Evolutionary conservation across 1,140 invertebrate genomes (phyloP).

Genomic region (Radopholus similis): DNA sequence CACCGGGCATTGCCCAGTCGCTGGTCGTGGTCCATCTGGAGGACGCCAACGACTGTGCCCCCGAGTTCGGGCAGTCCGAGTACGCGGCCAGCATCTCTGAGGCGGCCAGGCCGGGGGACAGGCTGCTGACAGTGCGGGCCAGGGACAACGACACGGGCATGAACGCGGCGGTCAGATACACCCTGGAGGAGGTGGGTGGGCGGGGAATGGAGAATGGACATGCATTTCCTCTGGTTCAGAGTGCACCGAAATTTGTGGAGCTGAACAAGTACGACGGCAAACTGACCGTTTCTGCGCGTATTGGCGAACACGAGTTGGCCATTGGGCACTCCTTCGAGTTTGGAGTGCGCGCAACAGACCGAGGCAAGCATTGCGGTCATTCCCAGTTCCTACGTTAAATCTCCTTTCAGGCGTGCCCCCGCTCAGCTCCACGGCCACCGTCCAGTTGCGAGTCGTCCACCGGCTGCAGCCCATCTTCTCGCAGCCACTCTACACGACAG

Average conservation of each 20-base stretch:
- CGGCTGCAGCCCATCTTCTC: slow-evolving; percentile 45
- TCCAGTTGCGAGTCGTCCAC: slow-evolving; percentile 37
- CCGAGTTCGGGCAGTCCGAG: slow-evolving; percentile 22
- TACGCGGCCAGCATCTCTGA: slow-evolving; percentile 35
- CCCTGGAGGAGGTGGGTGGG: slow-evolving; percentile 25
- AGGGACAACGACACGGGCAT: slow-evolving; percentile 62
- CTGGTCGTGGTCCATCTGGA: slow-evolving; percentile 38
- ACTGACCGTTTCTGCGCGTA: slow-evolving; percentile 22
- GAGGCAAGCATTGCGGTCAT: slow-evolving; percentile 27
- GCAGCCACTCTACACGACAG: slow-evolving; percentile 33
- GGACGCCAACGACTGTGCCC: slow-evolving; percentile 50
- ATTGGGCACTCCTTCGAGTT: slow-evolving; percentile 32
- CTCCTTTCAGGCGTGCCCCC: slow-evolving; percentile 30
- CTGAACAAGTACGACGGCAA: slow-evolving; percentile 52
- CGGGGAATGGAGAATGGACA: neutral
- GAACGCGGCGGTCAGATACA: slow-evolving; percentile 62
- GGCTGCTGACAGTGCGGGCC: slow-evolving; percentile 61
- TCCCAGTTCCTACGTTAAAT: no score
- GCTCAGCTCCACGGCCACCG: slow-evolving; percentile 16
- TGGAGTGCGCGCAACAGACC: slow-evolving; percentile 36
- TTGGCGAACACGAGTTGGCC: neutral
- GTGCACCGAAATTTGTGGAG: slow-evolving; percentile 22
- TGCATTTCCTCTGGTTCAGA: neutral
- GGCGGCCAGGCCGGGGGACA: slow-evolving; percentile 57
- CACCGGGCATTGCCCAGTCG: slow-evolving; percentile 13